Conservation (phyloP, 2,888 invertebrate species). For the Diaprepes abbreviatus region DNA sequence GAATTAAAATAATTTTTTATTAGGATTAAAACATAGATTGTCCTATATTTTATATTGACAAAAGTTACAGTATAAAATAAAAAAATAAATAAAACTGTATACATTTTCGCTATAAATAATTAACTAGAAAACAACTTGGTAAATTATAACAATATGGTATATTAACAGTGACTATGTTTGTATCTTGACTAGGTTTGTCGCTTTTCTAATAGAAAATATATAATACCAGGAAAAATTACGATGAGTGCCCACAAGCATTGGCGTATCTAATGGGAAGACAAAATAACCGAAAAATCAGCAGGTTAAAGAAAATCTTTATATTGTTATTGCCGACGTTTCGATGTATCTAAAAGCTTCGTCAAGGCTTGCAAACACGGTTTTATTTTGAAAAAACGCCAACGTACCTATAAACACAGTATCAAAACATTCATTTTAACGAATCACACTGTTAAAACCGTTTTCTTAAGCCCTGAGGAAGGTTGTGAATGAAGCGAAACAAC, state of each 20-base stretch:
- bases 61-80: conserved; percentile 22
- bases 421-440: no score
- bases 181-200: not conserved
- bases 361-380: no score
- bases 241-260: no score
- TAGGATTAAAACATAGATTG: conserved; percentile 30
- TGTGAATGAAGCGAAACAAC: no score
- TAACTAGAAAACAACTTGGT: conserved; percentile 25
- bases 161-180: conserved; percentile 22
- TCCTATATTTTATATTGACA: conserved; percentile 19
- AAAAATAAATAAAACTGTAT: conserved; percentile 26
- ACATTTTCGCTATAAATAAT: conserved; percentile 28
- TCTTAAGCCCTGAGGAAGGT: no score
- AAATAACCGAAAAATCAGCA: not conserved
- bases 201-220: conserved; percentile 11
- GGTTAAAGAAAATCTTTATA: no score
- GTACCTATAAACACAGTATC: no score
- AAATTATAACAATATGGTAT: conserved; percentile 28
- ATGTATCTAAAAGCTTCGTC: no score
- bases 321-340: no score
- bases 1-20: conserved; percentile 24
- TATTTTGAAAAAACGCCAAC: no score
- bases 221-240: no score
- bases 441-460: no score
- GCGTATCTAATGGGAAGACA: not conserved